Evolutionary conservation across 2,888 invertebrate genomes (phyloP), one percentile per base, ranked within the genome.

Genomic region (Scaptomyza tumidula): DNA sequence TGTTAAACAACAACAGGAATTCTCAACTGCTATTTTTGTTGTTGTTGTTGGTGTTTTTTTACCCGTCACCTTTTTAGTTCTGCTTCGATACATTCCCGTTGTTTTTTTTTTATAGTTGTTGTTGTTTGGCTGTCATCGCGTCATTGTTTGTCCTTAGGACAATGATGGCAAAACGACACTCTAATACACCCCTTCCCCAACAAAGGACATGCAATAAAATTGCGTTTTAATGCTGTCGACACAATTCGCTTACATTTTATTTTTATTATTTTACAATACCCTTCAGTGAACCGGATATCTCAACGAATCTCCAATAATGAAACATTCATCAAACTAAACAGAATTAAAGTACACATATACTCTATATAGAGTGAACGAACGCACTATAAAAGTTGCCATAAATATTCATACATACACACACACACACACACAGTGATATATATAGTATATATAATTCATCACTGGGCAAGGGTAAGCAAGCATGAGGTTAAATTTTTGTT

Each of bases 171-270:
- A 54, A 37, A 44, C 62, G 66, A 62, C 69, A 74, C 44, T 60
- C 46, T 60, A 67, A 60, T 43, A 58, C 57, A 68, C 62, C 75
- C 9, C 14, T 1, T 45, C 64, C 61, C 72, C 52, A 60, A 59
- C 75, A 60, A 73, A 73, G 86, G 86, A 78, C 77, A 75, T 82
- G 82, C 86, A 80, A 85, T 82, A 85, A 82, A 86, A 86, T 80
- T 86, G 80, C 80, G 83, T 83, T 80, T 86, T 82, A 82, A 78
- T 86, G 86, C 63, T 67, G 69, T 37, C 69, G 67, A 67, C 16
- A 60, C 58, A 57, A 65, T 75, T 58, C 65, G 52, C 11, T 19
- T 16, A 41, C 39, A 33, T 41, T 41, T 2, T 39, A 6, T 24
- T 24, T 24, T 24, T 41, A n/a, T 37, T n/a, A 3, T 54, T 70